Evolutionary conservation across 2,113 vertebrate species (phyloP).

Genomic region (Pipra filicauda): DNA sequence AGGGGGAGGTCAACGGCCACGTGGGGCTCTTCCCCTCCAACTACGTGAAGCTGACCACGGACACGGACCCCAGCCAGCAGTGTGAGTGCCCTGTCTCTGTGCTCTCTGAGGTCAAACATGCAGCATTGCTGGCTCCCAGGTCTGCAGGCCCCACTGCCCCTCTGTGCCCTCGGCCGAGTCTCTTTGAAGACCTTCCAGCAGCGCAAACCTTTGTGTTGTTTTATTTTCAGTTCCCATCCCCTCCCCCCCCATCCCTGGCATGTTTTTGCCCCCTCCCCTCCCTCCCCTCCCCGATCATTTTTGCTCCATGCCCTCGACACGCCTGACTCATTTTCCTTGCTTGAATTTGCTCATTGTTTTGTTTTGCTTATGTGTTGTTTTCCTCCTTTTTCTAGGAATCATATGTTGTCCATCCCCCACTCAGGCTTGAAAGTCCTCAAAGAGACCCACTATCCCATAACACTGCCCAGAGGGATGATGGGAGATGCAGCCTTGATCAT

Average conservation of each 20-base stretch:
- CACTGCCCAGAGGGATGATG: slow-evolving; percentile 94
- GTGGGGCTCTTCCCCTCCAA: slow-evolving; percentile 98
- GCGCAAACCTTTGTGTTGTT: background rate
- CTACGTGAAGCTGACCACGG: slow-evolving; percentile 97
- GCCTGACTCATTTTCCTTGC: slow-evolving; percentile 80
- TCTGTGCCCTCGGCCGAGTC: slow-evolving; percentile 70
- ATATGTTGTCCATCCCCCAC: slow-evolving; percentile 99
- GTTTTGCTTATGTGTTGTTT: slow-evolving; percentile 99
- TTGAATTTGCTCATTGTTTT: slow-evolving; percentile 89
- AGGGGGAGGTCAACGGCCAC: slow-evolving; percentile 92
- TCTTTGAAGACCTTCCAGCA: slow-evolving; percentile 83
- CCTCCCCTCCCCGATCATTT: slow-evolving; percentile 47
- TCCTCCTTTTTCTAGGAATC: slow-evolving; percentile 99
- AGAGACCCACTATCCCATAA: slow-evolving; percentile 99
- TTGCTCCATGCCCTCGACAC: slow-evolving; percentile 76
- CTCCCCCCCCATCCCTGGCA: slow-evolving; percentile 74
- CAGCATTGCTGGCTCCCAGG: slow-evolving; percentile 75
- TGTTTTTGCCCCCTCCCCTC: slow-evolving; percentile 18
- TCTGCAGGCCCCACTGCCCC: slow-evolving; percentile 38
- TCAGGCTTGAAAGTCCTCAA: slow-evolving; percentile 99
- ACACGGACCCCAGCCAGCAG: slow-evolving; percentile 98
- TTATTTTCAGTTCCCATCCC: slow-evolving; percentile 67
- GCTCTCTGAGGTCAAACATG: slow-evolving; percentile 41
- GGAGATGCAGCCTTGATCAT: slow-evolving; percentile 95
- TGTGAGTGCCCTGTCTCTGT: slow-evolving; percentile 85